Evolutionary conservation across 2,113 vertebrate species (phyloP), one percentile per base, ranked within the genome.

Genomic region (Syngnathus scovelli): DNA sequence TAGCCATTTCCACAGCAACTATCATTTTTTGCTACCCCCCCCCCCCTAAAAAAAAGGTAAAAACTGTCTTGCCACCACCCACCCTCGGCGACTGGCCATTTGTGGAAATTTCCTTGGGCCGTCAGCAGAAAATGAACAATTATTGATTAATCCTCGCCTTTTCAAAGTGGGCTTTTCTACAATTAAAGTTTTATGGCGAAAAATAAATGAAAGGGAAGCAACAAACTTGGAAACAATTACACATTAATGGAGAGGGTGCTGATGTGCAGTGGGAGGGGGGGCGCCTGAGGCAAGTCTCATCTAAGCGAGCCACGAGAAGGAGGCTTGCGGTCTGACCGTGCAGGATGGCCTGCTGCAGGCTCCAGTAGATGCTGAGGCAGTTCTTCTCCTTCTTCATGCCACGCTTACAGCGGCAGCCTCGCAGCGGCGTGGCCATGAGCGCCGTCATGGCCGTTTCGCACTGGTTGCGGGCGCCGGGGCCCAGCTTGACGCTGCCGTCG

Each of bases 301-400:
- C 41, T 43, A 43, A 43, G 27, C 27, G 27, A 33, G 27, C 27
- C 27, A 33, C 27, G 27, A 33, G 27, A 33, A 33, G 27, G 27
- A 33, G 27, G 27, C 43, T 44, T 44, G 10, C 4, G 52, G 38
- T 43, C 86, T 89, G 54, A 97, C 95, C 95, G 69, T 95, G 94
- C 85, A 94, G 87, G 74, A 94, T 73, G 0, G 94, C 95, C 87
- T 96, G 94, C 83, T 95, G 94, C 72, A 97, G 92, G 75, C 94
- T 96, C 95, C 95, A 97, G 89, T 96, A 97, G 87, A 97, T 95
- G 0, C 94, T 95, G 23, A 97, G 74, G 75, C 95, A 97, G 86
- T 95, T 94, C 82, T 97, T 97, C 83, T 97, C 95, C 76, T 90
- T 94, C 72, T 96, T 97, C 95, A 96, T 96, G 67, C 95, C 95